phyloP scores from a whole-genome alignment of 2,888 invertebrate genomes.

The Stenoptilia bipunctidactyla region DNA sequence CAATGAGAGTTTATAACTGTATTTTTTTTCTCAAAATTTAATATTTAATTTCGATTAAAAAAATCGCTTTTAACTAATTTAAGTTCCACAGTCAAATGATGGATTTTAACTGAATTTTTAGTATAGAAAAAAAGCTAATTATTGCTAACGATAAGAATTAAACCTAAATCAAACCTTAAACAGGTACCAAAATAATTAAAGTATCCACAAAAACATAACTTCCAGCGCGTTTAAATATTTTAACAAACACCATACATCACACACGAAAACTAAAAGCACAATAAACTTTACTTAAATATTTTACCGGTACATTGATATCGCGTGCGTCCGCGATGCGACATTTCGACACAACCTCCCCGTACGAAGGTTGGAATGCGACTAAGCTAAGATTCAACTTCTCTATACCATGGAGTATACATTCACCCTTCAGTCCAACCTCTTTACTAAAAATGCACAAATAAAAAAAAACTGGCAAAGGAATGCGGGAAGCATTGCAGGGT shows the following conservation, averaged over 20 bases:
- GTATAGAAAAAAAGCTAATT: too few species aligned
- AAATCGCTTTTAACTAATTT: too few species aligned
- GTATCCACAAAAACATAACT: too few species aligned
- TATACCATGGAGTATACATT: constrained; percentile 28
- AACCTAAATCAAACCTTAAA: too few species aligned
- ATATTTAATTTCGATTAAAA: too few species aligned
- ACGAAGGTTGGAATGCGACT: constrained; percentile 45
- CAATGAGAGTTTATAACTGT: too few species aligned
- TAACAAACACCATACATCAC: constrained; percentile 11
- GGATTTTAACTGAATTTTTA: too few species aligned
- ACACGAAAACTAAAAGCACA: neutral
- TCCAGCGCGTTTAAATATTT: too few species aligned
- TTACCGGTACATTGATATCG: constrained; percentile 23
- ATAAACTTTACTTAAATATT: constrained; percentile 39
- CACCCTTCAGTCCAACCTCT: constrained; percentile 38
- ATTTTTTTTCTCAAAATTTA: too few species aligned
- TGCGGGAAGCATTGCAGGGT: constrained; percentile 32
- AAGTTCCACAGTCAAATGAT: too few species aligned
- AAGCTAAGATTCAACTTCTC: constrained; percentile 29
- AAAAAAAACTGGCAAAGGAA: constrained; percentile 44
- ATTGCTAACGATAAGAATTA: too few species aligned
- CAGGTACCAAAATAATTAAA: too few species aligned
- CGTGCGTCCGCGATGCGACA: constrained; percentile 24
- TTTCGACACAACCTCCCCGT: constrained; percentile 42
- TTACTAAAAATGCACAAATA: constrained; percentile 54